A percentile compares a stretch with the other conserved stretches of the same genome.
These are phyloP conservation scores for Pachypanchax playfairii DNA, from an alignment of 2,113 vertebrate genomes.

Conservation along the genomic window DNA sequence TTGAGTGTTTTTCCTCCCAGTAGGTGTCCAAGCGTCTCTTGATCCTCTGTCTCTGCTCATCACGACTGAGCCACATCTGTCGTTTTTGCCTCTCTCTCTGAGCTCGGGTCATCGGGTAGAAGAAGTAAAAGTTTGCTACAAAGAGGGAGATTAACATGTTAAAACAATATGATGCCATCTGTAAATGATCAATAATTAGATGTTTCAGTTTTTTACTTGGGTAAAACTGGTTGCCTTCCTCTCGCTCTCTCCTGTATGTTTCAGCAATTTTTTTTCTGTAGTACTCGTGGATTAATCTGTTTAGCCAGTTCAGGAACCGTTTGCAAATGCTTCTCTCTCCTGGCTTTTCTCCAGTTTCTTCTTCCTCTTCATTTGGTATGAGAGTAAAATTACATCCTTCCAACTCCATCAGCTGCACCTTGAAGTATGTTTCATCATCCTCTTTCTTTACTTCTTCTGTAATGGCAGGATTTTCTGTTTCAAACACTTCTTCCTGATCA, in stretches of 20 bases:
- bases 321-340: background rate
- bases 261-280: background rate
- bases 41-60: background rate
- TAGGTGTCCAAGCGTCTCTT: background rate
- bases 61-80: background rate
- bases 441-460: background rate
- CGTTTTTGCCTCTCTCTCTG: background rate
- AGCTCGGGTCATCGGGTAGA: background rate
- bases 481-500: background rate
- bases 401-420: background rate
- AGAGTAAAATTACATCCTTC: background rate
- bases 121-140: background rate
- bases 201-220: background rate
- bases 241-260: background rate
- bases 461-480: too few species aligned
- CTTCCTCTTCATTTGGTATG: background rate
- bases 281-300: background rate
- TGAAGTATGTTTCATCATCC: background rate
- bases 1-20: background rate
- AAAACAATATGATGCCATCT: background rate
- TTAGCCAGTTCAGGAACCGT: background rate
- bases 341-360: background rate
- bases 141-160: background rate
- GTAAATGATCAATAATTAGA: background rate
- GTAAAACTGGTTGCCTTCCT: background rate